Evolutionary conservation across 64 coral and sea anemone genomes (phyloP), one percentile per base, ranked within the genome.

Genomic region (Pocillopora verrucosa): DNA sequence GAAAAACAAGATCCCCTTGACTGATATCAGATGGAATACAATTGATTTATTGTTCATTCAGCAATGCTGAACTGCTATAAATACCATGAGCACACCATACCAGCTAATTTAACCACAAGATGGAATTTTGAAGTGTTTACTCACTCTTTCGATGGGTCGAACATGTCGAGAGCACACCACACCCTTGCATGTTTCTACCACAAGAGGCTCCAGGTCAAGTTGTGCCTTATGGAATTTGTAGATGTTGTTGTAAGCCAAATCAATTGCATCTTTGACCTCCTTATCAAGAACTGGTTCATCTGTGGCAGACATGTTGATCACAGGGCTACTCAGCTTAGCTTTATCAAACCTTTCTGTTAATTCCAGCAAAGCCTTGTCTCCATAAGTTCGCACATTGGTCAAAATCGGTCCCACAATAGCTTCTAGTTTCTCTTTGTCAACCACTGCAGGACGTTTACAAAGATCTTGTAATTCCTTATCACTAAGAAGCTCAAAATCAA

Each of bases 331-430:
- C 20, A 91, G 58, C 69, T 86, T 91, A 25, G 82, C 81, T 67
- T 91, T 91, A 64, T 91, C 89, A 91, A 91, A 91, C 36, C 85
- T 91, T 16, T 91, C 89, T 15, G 89, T 91, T 65, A 91, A 84
- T 25, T 85, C 80, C 30, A 91, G 68, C 19, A 91, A 14, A 56
- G 89, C 80, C n/a, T 91, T 91, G 73, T 86, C 82, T 0, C 89
- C 89, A 75, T 58, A 35, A 15, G 20, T 78, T 73, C 76, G 81
- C 24, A 91, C 80, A 56, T 17, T 57, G 9, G 75, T 73, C 11
- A 91, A 86, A 11, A 91, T 91, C 2, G 89, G 89, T 83, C 67
- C 65, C 2, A 91, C 89, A 30, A 91, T 61, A 56, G 89, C 75
- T 25, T 86, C 80, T 64, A 91, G 76, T 60, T 91, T 91, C 4